A percentile compares a stretch with the other conserved stretches of the same genome.
phyloP scores from a whole-genome alignment of 2,113 vertebrate species.

The Panthera uncia region DNA sequence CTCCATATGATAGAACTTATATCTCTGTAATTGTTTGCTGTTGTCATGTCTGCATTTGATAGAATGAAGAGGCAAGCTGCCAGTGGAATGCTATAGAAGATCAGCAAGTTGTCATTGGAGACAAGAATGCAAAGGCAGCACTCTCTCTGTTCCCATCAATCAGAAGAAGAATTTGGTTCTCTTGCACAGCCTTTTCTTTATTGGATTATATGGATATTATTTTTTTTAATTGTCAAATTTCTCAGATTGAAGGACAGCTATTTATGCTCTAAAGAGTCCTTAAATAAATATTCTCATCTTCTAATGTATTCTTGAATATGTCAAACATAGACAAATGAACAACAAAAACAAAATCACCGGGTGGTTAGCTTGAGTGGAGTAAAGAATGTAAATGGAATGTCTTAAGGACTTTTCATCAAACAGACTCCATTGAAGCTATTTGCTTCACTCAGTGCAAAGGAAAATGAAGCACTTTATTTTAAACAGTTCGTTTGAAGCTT shows the following conservation, averaged over 20 bases:
- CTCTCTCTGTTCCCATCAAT: background rate
- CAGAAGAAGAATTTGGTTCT: conserved; percentile 44
- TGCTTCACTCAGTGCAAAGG: background rate
- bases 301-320: background rate
- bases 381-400: conserved; percentile 32
- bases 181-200: background rate
- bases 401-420: conserved; percentile 50
- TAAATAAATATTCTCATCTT: background rate
- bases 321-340: background rate
- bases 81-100: background rate
- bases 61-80: background rate
- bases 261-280: background rate
- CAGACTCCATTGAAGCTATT: background rate
- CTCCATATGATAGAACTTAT: background rate
- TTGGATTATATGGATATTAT: background rate
- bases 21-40: background rate
- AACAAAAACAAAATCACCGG: background rate
- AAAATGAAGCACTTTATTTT: conserved; percentile 58
- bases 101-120: background rate
- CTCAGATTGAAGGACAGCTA: background rate
- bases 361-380: background rate
- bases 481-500: background rate
- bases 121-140: background rate
- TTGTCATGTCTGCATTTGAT: background rate
- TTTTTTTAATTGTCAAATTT: conserved; percentile 37